These are phyloP conservation scores for Vanessa tameamea DNA, from an alignment of 1,140 invertebrate species.

Conservation along the genomic window DNA sequence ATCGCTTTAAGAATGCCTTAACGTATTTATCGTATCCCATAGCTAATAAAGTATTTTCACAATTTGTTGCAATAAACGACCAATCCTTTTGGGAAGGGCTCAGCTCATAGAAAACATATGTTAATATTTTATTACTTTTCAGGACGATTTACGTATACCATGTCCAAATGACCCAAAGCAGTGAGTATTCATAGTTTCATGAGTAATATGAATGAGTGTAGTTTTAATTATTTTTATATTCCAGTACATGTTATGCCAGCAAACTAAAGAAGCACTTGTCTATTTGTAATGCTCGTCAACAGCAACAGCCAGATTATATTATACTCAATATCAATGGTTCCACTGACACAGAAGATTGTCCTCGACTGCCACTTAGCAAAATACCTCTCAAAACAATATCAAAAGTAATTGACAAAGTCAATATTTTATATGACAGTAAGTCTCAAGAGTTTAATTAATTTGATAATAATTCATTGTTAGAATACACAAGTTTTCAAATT, in stretches of 20 bases:
- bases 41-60: too few species aligned
- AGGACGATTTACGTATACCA: constrained; percentile 79
- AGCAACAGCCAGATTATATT: constrained; percentile 82
- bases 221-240: constrained; percentile 5
- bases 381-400: constrained; percentile 58
- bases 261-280: constrained; percentile 87
- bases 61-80: too few species aligned
- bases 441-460: background rate
- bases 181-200: constrained; percentile 71
- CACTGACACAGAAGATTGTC: constrained; percentile 47
- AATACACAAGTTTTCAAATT: too few species aligned
- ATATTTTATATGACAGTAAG: constrained; percentile 66
- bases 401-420: constrained; percentile 65
- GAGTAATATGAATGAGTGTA: background rate
- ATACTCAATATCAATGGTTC: constrained; percentile 83
- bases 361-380: constrained; percentile 66
- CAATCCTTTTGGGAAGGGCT: too few species aligned
- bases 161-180: constrained; percentile 87
- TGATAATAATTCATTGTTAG: background rate
- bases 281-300: constrained; percentile 87
- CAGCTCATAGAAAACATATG: background rate
- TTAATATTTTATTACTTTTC: constrained; percentile 36
- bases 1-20: too few species aligned
- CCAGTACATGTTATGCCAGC: constrained; percentile 86
- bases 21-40: too few species aligned